Evolutionary conservation across 2,797 vertebrate species (phyloP), one percentile per base, ranked within the genome.

Genomic region (Acipenser ruthenus): DNA sequence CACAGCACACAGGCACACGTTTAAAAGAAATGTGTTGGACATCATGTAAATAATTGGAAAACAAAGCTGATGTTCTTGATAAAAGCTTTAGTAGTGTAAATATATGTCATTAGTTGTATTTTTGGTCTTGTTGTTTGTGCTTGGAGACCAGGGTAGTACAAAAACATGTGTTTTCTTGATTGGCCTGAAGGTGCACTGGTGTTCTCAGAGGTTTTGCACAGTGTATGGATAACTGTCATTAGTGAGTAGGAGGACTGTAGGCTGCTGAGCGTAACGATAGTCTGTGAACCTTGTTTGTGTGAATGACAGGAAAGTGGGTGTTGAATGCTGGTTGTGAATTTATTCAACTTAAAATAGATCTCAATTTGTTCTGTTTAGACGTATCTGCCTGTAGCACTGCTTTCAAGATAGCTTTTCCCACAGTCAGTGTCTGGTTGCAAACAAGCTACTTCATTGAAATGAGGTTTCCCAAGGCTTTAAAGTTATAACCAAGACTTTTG

Each of bases 301-400:
- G 69, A 73, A 72, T 78, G 83, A 83, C 78, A 79, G 82, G 73
- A 72, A 73, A 77, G 79, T 77, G 74, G 79, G 78, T 74, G 82
- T 79, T 71, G 64, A 55, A 65, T 15, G 58, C 69, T 62, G 51
- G 69, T 50, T 0, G 67, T 70, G 70, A 79, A 61, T 70, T 70
- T 61, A 0, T 50, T 55, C 52, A 66, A 73, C 67, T 80, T 81
- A 78, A 81, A 76, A 68, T 68, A 68, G 82, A 74, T 65, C 66
- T 60, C 67, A 0, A n/a, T 58, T 58, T 58, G 55, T 58, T 58
- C 12, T 58, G 3, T 37, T 37, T 37, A 5, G 37, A 37, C 55
- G 6, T 58, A 13, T n/a, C 55, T 58, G 55, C 13, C 55, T 58
- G 55, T n/a, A 58, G 23, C 23, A 37, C 37, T 37, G 37, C 37